Percentiles rank a stretch among this genome's conserved stretches.
Conservation (phyloP, 53 echinoderm and acorn worm genomes). For the Hippasteria phrygiana region DNA sequence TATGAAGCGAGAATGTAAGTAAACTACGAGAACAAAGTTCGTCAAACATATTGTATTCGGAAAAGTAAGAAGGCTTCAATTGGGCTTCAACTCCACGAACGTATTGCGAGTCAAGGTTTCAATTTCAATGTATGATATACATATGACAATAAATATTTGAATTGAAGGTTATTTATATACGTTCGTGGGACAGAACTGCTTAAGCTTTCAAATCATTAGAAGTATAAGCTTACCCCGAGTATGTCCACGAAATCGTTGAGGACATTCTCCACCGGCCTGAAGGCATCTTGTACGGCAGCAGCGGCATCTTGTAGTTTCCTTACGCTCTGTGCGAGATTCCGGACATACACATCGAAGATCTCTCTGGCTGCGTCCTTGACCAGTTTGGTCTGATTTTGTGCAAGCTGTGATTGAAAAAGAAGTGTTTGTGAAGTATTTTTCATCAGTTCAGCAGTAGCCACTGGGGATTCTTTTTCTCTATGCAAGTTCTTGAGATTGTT, state of each 20-base stretch:
- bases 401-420: slow-evolving; percentile 62
- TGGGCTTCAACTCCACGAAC: too few relatives aligned
- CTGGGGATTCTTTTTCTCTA: too few relatives aligned
- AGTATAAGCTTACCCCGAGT: slow-evolving; percentile 56
- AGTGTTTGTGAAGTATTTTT: background rate
- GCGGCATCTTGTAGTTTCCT: slow-evolving; percentile 68
- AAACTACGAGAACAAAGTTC: too few relatives aligned
- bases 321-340: slow-evolving; percentile 67
- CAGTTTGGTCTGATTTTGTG: slow-evolving; percentile 75
- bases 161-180: too few relatives aligned
- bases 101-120: too few relatives aligned
- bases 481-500: too few relatives aligned
- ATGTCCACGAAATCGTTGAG: slow-evolving; percentile 64
- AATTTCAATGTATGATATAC: too few relatives aligned
- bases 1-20: too few relatives aligned
- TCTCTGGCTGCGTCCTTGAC: slow-evolving; percentile 74
- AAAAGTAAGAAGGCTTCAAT: too few relatives aligned
- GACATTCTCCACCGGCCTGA: slow-evolving; percentile 81
- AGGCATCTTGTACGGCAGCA: slow-evolving; percentile 60
- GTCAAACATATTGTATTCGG: too few relatives aligned
- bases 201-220: background rate
- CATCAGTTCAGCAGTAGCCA: background rate
- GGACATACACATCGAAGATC: slow-evolving; percentile 82
- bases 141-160: too few relatives aligned
- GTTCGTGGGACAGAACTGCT: too few relatives aligned